Conservation (phyloP, 1,140 invertebrate genomes). For the Drosophila tani region DNA sequence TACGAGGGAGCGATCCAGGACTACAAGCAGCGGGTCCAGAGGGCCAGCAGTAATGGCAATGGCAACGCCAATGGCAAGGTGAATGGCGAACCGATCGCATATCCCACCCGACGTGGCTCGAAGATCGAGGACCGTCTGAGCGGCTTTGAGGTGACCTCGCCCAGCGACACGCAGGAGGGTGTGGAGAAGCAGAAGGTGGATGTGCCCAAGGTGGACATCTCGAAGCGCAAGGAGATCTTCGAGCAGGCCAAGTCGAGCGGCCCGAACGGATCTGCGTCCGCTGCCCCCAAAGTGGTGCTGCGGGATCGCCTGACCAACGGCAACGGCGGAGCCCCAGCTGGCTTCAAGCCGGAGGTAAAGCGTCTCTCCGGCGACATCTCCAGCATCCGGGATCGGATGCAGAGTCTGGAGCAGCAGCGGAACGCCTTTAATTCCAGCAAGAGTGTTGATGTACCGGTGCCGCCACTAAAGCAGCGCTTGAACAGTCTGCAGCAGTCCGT, state of each 20-base stretch:
- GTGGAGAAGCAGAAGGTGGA: conserved; percentile 86
- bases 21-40: conserved; percentile 91
- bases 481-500: conserved; percentile 80
- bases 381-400: conserved; percentile 88
- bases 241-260: conserved; percentile 87
- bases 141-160: conserved; percentile 79
- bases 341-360: conserved; percentile 81
- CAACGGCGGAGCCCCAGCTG: conserved; percentile 72
- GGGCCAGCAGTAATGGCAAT: conserved; percentile 82
- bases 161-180: conserved; percentile 84
- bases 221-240: conserved; percentile 92
- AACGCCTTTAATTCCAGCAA: conserved; percentile 85
- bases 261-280: conserved; percentile 22
- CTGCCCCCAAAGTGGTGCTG: conserved; percentile 63
- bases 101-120: conserved; percentile 73
- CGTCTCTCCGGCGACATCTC: conserved; percentile 88
- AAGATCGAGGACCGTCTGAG: conserved; percentile 83
- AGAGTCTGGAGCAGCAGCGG: conserved; percentile 88
- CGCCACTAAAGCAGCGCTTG: conserved; percentile 79
- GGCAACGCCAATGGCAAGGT: conserved; percentile 45
- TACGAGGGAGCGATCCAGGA: conserved; percentile 94
- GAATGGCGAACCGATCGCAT: conserved; percentile 60
- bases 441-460: conserved; percentile 82
- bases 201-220: conserved; percentile 92
- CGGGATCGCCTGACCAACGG: conserved; percentile 67